phyloP scores from a whole-genome alignment of 2,113 vertebrate genomes.

The Crotalus horridus region DNA sequence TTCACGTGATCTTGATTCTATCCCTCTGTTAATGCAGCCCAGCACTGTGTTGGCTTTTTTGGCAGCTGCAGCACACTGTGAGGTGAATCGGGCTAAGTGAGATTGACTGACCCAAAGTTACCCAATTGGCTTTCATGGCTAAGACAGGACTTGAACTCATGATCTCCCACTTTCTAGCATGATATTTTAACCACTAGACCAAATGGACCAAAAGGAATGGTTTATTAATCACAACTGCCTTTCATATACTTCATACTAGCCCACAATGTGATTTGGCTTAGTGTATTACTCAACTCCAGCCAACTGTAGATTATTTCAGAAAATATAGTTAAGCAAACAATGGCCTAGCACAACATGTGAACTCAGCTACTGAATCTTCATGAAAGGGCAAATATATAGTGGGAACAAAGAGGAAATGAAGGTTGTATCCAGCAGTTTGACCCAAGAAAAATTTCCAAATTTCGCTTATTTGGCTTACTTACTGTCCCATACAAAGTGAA shows the following conservation, averaged over 20 bases:
- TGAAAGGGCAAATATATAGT: neutral
- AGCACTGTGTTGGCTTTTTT: no score
- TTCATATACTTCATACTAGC: neutral
- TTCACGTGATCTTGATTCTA: no score
- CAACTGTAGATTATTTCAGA: neutral
- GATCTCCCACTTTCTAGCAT: neutral
- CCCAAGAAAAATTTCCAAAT: neutral
- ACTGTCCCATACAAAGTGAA: neutral
- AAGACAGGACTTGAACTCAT: neutral
- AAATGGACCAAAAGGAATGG: neutral
- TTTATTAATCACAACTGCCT: neutral
- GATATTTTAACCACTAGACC: neutral
- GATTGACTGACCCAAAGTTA: neutral
- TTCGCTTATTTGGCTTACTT: neutral
- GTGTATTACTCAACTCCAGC: neutral
- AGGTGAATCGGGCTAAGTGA: neutral
- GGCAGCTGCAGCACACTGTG: neutral
- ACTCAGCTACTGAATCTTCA: neutral
- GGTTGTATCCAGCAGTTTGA: neutral
- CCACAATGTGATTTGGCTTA: neutral
- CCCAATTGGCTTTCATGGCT: neutral
- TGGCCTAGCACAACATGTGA: neutral
- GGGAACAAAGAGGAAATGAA: neutral
- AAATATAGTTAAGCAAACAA: neutral
- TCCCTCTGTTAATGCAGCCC: no score